phyloP scores from a whole-genome alignment of 2,888 invertebrate species.

The Taenaris catops region DNA sequence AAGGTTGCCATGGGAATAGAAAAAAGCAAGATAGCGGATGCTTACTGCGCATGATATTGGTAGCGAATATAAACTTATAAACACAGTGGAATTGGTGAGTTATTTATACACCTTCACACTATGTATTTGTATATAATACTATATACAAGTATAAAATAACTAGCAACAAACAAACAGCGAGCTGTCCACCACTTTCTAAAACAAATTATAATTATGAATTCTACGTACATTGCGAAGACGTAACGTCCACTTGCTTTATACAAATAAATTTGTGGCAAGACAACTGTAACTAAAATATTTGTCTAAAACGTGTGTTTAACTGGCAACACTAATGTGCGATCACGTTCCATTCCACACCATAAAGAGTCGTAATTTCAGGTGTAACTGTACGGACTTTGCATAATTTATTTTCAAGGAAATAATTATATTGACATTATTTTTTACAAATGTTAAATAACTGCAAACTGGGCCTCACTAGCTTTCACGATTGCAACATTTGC shows the following conservation, averaged over 20 bases:
- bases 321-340: conserved; percentile 55
- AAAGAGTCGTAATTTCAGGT: conserved; percentile 22
- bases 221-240: conserved; percentile 10
- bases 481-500: no score
- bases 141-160: no score
- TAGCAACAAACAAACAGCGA: no score
- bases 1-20: no score
- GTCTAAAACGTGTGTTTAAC: conserved; percentile 47
- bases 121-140: no score
- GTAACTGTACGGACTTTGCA: conserved; percentile 30
- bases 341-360: conserved; percentile 44
- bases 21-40: no score
- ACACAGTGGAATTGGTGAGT: no score
- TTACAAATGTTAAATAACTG: no score
- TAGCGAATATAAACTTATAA: no score
- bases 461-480: no score
- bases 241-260: conserved; percentile 15
- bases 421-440: not conserved
- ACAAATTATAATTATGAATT: conserved; percentile 9
- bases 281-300: conserved; percentile 16
- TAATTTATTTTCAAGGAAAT: conserved; percentile 28
- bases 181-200: conserved; percentile 10
- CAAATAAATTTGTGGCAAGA: conserved; percentile 21
- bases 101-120: no score
- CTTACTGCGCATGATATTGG: no score